Evolutionary conservation across 2,113 vertebrate species (phyloP).

Genomic region (Chinchilla lanigera): DNA sequence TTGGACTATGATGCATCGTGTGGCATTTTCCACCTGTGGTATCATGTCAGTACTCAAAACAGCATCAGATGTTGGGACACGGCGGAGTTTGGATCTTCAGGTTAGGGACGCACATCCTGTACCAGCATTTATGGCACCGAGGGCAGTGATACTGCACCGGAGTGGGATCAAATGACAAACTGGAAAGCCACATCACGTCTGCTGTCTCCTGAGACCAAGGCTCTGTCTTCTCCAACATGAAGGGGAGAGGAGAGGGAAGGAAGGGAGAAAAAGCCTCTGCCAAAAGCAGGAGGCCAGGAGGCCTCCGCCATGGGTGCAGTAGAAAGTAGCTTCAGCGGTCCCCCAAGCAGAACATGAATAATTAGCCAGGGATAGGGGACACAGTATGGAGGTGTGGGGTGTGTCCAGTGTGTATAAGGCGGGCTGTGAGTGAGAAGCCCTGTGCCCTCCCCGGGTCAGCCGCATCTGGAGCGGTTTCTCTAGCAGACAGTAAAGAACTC

Average conservation of each 20-base stretch:
- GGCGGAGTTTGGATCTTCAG: not conserved
- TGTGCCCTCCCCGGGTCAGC: conserved; percentile 81
- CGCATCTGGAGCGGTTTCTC: conserved; percentile 99
- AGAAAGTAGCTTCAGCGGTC: conserved; percentile 60
- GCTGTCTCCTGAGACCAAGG: not conserved
- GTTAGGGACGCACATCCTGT: not conserved
- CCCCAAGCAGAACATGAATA: conserved; percentile 44
- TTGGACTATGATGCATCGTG: not conserved
- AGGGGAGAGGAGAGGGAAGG: not conserved
- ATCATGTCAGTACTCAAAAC: not conserved
- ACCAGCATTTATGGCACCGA: not conserved
- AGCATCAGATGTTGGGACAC: not conserved
- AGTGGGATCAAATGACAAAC: not conserved
- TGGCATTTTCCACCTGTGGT: not conserved
- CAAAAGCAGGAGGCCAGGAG: not conserved
- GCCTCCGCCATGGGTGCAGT: conserved; percentile 49
- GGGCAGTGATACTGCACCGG: not conserved
- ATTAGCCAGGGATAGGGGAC: conserved; percentile 66
- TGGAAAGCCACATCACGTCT: not conserved
- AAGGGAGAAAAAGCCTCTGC: not conserved
- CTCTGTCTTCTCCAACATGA: not conserved
- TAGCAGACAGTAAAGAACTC: conserved; percentile 99
- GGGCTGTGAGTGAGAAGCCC: conserved; percentile 80
- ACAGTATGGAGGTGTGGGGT: conserved; percentile 65
- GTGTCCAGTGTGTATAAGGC: not conserved